phyloP scores from a whole-genome alignment of 2,797 vertebrate species.

The Takifugu rubripes region DNA sequence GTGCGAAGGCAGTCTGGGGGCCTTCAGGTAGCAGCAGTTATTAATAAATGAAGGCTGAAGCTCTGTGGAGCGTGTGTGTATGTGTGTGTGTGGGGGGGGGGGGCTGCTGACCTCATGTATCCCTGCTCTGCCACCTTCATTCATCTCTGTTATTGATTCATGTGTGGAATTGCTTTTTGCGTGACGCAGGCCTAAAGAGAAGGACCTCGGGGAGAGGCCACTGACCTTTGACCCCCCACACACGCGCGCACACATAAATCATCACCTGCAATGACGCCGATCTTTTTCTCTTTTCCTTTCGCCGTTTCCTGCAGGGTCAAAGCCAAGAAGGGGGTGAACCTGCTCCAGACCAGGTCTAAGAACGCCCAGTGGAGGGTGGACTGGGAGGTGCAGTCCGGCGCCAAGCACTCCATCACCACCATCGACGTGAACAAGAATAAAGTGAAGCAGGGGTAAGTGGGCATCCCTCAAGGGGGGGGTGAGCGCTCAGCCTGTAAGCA shows the following conservation, averaged over 20 bases:
- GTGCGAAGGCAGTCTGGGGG: neutral
- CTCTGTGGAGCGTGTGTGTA: neutral
- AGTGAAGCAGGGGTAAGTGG: conserved; percentile 78
- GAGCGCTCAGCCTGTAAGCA: conserved; percentile 10
- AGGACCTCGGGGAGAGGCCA: conserved; percentile 20
- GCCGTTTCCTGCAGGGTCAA: conserved; percentile 83
- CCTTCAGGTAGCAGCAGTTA: conserved; percentile 13
- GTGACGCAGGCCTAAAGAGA: conserved; percentile 38
- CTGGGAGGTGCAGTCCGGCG: conserved; percentile 88
- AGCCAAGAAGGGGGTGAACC: conserved; percentile 96
- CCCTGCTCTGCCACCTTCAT: conserved; percentile 45
- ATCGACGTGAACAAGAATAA: conserved; percentile 86
- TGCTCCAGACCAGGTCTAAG: conserved; percentile 87
- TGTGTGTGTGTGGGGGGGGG: neutral
- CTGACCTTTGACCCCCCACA: conserved; percentile 44
- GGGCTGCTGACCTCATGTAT: conserved; percentile 36
- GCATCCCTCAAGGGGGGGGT: conserved; percentile 13
- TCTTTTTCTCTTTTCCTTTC: conserved; percentile 7
- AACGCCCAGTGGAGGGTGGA: conserved; percentile 91
- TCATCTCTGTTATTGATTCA: conserved; percentile 62
- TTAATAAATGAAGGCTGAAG: neutral
- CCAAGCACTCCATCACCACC: conserved; percentile 95
- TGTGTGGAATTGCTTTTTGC: conserved; percentile 59
- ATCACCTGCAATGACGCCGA: conserved; percentile 42
- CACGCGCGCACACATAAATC: conserved; percentile 43